These are phyloP conservation scores for Pristis pectinata DNA, from an alignment of 2,797 vertebrate species.

Conservation along the genomic window DNA sequence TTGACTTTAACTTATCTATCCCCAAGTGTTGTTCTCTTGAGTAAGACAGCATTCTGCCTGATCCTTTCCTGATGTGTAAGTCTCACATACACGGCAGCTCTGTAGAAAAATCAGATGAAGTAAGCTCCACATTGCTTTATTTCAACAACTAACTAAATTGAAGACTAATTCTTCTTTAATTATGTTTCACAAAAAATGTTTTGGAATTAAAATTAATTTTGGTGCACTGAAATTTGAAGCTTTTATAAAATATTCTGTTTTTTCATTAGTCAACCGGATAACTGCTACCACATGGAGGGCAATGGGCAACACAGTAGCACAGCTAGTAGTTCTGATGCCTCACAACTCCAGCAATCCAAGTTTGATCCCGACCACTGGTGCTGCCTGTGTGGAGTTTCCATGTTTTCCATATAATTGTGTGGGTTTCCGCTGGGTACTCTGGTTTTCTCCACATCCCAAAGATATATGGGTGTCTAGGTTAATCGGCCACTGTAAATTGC, in stretches of 20 bases:
- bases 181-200: neutral
- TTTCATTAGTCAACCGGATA: neutral
- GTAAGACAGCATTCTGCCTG: neutral
- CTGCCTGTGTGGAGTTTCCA: no score
- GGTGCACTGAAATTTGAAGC: neutral
- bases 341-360: no score
- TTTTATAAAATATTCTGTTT: neutral
- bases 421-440: no score
- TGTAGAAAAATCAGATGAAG: neutral
- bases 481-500: no score
- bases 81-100: neutral
- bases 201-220: neutral
- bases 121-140: neutral
- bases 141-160: neutral
- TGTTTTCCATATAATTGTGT: no score
- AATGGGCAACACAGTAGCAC: no score
- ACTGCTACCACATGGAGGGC: neutral
- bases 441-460: no score
- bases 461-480: no score
- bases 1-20: neutral
- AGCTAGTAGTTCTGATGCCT: no score
- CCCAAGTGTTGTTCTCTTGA: neutral
- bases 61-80: neutral
- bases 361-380: no score
- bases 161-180: neutral